These are phyloP conservation scores for Diabrotica virgifera DNA, from an alignment of 1,140 invertebrate genomes.

Conservation along the genomic window DNA sequence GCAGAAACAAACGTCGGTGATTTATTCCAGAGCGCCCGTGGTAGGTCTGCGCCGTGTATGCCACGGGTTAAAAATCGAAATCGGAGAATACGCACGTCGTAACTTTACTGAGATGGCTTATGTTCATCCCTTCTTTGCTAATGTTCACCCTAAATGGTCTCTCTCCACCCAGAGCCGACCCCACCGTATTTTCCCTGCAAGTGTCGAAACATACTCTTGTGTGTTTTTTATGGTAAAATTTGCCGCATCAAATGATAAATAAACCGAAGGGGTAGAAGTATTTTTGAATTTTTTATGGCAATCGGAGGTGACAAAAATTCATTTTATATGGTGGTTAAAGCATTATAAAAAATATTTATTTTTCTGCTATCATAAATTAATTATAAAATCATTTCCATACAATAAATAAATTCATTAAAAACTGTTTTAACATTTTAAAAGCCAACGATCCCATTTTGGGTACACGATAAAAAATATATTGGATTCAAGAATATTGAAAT, in stretches of 20 bases:
- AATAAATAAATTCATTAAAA: too few relatives aligned
- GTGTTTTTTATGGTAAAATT: neutral
- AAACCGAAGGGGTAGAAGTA: neutral
- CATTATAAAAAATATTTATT: too few relatives aligned
- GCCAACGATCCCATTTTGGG: too few relatives aligned
- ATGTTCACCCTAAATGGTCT: constrained; percentile 18
- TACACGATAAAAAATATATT: too few relatives aligned
- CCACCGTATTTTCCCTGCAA: constrained; percentile 9
- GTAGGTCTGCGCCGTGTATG: neutral
- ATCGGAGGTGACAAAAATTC: too few relatives aligned
- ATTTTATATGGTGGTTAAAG: too few relatives aligned
- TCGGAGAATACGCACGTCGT: constrained; percentile 9
- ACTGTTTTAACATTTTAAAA: too few relatives aligned
- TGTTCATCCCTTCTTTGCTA: constrained; percentile 21
- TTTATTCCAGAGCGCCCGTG: neutral
- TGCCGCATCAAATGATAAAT: constrained; percentile 2
- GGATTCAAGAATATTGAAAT: too few relatives aligned
- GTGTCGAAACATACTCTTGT: constrained; percentile 4
- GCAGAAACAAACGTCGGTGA: constrained; percentile 14
- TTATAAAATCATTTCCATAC: too few relatives aligned
- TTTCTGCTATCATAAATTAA: too few relatives aligned
- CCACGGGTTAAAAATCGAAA: constrained; percentile 15
- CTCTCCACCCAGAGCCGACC: constrained; percentile 14
- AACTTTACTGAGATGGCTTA: constrained; percentile 8
- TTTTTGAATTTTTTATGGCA: too few relatives aligned